These are phyloP conservation scores for Cichladusa arquata DNA, from an alignment of 2,113 vertebrate genomes.

Conservation along the genomic window DNA sequence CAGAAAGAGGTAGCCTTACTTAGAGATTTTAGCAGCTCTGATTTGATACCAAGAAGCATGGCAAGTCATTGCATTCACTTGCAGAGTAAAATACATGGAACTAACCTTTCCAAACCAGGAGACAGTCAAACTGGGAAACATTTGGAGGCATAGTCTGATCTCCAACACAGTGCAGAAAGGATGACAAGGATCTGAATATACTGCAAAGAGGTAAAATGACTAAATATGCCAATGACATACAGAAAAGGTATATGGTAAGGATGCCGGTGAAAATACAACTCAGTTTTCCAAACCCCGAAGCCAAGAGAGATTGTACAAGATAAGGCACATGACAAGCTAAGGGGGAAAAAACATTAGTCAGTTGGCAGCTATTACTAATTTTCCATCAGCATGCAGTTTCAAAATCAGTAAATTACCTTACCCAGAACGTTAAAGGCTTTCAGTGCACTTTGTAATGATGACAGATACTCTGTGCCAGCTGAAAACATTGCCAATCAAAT, in stretches of 20 bases:
- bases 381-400: background rate
- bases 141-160: background rate
- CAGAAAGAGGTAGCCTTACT: background rate
- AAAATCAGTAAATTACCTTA: background rate
- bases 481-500: background rate
- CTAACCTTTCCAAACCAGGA: background rate
- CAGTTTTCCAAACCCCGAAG: background rate
- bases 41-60: background rate
- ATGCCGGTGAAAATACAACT: background rate
- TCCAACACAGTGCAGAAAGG: background rate
- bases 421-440: background rate
- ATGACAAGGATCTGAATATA: background rate
- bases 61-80: background rate
- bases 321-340: background rate
- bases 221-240: fast-evolving
- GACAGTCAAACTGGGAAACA: background rate
- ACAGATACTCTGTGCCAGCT: background rate
- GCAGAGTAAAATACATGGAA: background rate
- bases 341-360: background rate
- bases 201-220: background rate
- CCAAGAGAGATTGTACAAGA: background rate
- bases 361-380: background rate
- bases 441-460: background rate
- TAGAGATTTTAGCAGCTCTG: background rate
- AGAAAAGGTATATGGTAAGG: background rate